Conservation (phyloP, 37 sponge, comb jelly and placozoan species). For the Oscarella lobularis region DNA sequence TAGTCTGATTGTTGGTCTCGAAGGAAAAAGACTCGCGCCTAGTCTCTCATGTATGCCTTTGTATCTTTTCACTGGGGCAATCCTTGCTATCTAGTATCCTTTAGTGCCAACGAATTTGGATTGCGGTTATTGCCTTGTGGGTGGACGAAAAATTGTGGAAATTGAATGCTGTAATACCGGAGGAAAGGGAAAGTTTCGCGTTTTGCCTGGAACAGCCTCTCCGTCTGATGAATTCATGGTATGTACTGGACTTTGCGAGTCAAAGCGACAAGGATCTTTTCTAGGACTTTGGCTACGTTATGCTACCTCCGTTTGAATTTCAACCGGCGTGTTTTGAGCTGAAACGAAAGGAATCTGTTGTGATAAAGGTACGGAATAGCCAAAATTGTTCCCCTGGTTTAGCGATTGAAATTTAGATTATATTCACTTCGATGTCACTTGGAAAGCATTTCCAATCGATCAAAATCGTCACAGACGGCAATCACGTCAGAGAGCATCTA, state of each 20-base stretch:
- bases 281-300: background rate
- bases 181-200: background rate
- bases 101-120: background rate
- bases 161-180: background rate
- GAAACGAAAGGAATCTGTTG: background rate
- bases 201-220: background rate
- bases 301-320: background rate
- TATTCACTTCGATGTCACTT: too few species aligned
- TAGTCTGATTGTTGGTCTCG: background rate
- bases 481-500: too few species aligned
- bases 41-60: background rate
- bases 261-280: too few species aligned
- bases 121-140: background rate
- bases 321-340: background rate
- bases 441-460: too few species aligned
- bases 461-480: too few species aligned
- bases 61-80: background rate
- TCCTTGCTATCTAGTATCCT: background rate
- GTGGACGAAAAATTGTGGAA: background rate
- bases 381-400: too few species aligned
- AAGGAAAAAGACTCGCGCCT: background rate
- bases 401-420: too few species aligned
- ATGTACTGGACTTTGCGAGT: too few species aligned
- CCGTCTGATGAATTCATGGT: background rate
- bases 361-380: too few species aligned